A percentile compares a stretch with the other conserved stretches of the same genome.
phyloP scores from a whole-genome alignment of 2,113 vertebrate genomes.

The Carassius carassius region DNA sequence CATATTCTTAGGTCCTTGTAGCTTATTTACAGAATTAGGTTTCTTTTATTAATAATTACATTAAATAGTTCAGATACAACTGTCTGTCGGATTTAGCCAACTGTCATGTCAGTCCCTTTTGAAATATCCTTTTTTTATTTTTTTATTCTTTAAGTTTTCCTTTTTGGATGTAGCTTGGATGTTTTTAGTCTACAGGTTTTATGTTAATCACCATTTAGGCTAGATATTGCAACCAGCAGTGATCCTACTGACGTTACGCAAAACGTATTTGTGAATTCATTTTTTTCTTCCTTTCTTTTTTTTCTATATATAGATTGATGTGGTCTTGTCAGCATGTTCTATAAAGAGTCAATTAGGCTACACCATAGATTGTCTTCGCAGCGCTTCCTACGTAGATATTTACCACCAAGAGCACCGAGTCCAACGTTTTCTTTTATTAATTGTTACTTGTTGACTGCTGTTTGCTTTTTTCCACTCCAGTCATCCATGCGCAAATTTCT shows the following conservation, averaged over 20 bases:
- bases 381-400: slow-evolving; percentile 46
- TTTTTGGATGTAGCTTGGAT: slow-evolving; percentile 68
- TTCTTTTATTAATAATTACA: slow-evolving; percentile 88
- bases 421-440: slow-evolving; percentile 38
- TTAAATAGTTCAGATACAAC: slow-evolving; percentile 89
- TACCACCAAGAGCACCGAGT: slow-evolving; percentile 51
- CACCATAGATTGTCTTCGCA: slow-evolving; percentile 59
- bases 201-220: slow-evolving; percentile 35
- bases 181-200: slow-evolving; percentile 44
- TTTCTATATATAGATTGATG: slow-evolving; percentile 18
- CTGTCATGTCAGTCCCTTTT: slow-evolving; percentile 67
- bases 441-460: slow-evolving; percentile 20
- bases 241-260: slow-evolving; percentile 46
- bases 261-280: neutral
- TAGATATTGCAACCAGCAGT: slow-evolving; percentile 29
- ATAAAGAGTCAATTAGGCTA: slow-evolving; percentile 37
- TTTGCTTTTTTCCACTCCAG: slow-evolving; percentile 46
- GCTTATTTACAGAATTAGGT: slow-evolving; percentile 98
- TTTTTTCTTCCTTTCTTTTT: slow-evolving; percentile 3
- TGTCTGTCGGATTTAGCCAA: slow-evolving; percentile 70
- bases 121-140: slow-evolving; percentile 58
- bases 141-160: neutral
- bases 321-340: slow-evolving; percentile 45
- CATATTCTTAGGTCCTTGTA: slow-evolving; percentile 96
- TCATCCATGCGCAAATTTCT: slow-evolving; percentile 75